These are phyloP conservation scores for Isurus oxyrinchus DNA, from an alignment of 2,113 vertebrate genomes.

Conservation along the genomic window DNA sequence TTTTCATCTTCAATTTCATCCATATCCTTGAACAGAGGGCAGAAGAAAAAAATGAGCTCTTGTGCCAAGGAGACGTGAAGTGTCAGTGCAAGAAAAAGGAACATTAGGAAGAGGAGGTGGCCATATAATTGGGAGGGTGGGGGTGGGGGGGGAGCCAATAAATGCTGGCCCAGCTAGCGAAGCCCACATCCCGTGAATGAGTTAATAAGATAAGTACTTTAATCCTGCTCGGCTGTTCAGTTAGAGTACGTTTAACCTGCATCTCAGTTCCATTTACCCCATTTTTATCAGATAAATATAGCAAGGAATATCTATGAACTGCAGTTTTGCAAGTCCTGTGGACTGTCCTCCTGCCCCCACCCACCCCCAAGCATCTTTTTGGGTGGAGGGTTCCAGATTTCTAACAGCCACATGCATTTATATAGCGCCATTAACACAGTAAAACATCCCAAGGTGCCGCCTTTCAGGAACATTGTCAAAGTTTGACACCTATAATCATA, in stretches of 20 bases:
- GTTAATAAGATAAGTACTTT: background rate
- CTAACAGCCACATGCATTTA: background rate
- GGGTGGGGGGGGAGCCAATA: too few species aligned
- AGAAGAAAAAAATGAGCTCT: constrained; percentile 34
- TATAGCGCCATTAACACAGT: background rate
- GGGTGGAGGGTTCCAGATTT: background rate
- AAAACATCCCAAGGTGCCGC: background rate
- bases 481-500: background rate
- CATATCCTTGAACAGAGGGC: constrained; percentile 67
- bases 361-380: too few species aligned
- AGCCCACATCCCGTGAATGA: too few species aligned
- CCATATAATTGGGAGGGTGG: too few species aligned
- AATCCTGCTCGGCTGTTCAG: background rate
- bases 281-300: too few species aligned
- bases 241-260: background rate
- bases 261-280: background rate
- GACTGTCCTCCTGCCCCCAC: background rate
- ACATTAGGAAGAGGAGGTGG: background rate
- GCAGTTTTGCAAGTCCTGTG: background rate
- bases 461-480: background rate
- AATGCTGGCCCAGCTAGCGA: too few species aligned
- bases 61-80: background rate
- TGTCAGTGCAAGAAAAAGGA: background rate
- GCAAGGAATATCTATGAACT: too few species aligned
- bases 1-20: constrained; percentile 98